Evolutionary conservation across 2,888 invertebrate species (phyloP).

Genomic region (Syritta pipiens): DNA sequence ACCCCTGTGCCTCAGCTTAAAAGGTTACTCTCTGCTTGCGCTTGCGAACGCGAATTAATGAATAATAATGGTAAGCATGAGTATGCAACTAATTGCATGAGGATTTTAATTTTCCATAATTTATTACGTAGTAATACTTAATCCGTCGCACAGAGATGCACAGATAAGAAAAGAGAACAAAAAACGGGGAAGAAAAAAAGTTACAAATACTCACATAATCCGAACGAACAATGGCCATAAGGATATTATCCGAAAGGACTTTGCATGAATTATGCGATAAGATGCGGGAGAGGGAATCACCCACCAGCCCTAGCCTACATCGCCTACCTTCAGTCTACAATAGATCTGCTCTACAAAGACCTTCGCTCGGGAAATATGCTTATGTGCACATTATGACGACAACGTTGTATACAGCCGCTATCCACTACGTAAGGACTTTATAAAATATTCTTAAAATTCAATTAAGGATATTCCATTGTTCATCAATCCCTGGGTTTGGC

Average conservation of each 20-base stretch:
- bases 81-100: slow-evolving; percentile 66
- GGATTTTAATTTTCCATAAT: slow-evolving; percentile 59
- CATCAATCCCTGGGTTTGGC: slow-evolving; percentile 67
- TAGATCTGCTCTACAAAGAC: slow-evolving; percentile 40
- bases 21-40: slow-evolving; percentile 45
- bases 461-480: slow-evolving; percentile 68
- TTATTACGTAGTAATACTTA: slow-evolving; percentile 67
- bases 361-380: slow-evolving; percentile 61
- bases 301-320: slow-evolving; percentile 3
- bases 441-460: slow-evolving; percentile 69
- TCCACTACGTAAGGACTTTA: slow-evolving; percentile 40
- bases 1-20: too few relatives aligned
- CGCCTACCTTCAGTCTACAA: too few relatives aligned
- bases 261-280: slow-evolving; percentile 68
- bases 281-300: slow-evolving; percentile 54
- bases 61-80: slow-evolving; percentile 66
- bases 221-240: slow-evolving; percentile 59
- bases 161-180: slow-evolving; percentile 45
- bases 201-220: slow-evolving; percentile 61
- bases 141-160: slow-evolving; percentile 58
- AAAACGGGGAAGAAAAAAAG: slow-evolving; percentile 10
- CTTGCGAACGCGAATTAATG: slow-evolving; percentile 47
- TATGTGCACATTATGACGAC: slow-evolving; percentile 65
- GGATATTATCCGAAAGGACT: slow-evolving; percentile 64
- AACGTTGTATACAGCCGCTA: slow-evolving; percentile 17